phyloP scores from a whole-genome alignment of 2,113 vertebrate species.

The Cephalopholis sonnerati region DNA sequence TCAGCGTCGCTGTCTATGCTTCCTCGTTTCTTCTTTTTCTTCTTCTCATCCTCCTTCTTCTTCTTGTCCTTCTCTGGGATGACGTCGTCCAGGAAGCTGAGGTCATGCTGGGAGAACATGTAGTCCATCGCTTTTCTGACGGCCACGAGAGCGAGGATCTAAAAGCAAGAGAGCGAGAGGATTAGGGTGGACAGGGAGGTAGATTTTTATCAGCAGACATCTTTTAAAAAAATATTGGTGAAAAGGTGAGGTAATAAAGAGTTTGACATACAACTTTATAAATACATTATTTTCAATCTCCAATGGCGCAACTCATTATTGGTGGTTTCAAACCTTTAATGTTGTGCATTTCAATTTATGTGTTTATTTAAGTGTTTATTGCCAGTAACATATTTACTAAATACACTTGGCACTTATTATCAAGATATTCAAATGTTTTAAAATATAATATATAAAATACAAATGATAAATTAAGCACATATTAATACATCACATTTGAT shows the following conservation, averaged over 20 bases:
- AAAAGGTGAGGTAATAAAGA: background rate
- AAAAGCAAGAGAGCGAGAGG: background rate
- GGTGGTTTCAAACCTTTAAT: background rate
- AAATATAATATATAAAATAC: too few relatives aligned
- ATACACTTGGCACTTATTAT: too few relatives aligned
- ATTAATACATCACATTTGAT: background rate
- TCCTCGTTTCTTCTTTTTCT: constrained; percentile 91
- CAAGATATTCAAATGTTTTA: too few relatives aligned
- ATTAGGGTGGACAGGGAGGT: background rate
- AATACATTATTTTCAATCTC: background rate
- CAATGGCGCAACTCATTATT: background rate
- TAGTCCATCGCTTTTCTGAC: constrained; percentile 98
- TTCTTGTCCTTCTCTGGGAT: constrained; percentile 99
- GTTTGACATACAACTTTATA: background rate
- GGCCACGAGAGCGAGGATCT: constrained; percentile 97
- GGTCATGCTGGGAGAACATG: constrained; percentile 96
- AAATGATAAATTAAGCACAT: background rate
- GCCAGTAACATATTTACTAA: too few relatives aligned
- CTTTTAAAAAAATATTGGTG: too few relatives aligned
- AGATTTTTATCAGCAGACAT: background rate
- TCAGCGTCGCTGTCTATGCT: constrained; percentile 95
- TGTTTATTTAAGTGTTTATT: too few relatives aligned
- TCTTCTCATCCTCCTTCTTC: constrained; percentile 98
- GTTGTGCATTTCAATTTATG: background rate
- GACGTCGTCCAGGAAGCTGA: constrained; percentile 96